Conservation (phyloP, 30 jellyfish, hydroid and myxozoan species). For the Turritopsis dohrnii region DNA sequence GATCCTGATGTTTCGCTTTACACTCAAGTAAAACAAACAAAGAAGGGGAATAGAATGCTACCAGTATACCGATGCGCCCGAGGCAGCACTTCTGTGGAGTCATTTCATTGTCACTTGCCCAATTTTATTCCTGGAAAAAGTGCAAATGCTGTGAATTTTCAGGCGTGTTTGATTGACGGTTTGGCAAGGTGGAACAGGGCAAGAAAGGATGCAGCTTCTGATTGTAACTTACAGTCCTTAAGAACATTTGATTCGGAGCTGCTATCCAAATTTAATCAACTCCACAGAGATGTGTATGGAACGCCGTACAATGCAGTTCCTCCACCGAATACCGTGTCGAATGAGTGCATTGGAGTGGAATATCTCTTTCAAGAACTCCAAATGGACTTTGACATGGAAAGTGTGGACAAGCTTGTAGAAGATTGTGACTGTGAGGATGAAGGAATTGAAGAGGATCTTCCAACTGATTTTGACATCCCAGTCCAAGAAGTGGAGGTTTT, state of each 20-base stretch:
- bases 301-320: neutral
- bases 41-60: slow-evolving; percentile 29
- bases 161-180: slow-evolving; percentile 37
- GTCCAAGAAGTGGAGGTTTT: slow-evolving; percentile 3
- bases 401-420: slow-evolving; percentile 10
- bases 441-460: slow-evolving; percentile 9
- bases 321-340: neutral
- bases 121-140: slow-evolving; percentile 28
- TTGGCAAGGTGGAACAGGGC: slow-evolving; percentile 27
- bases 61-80: slow-evolving; percentile 59
- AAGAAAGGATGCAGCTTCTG: slow-evolving; percentile 29
- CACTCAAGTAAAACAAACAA: slow-evolving; percentile 19
- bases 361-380: slow-evolving; percentile 16
- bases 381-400: neutral
- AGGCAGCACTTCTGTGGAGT: slow-evolving; percentile 40
- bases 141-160: slow-evolving; percentile 45
- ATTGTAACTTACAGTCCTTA: neutral
- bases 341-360: slow-evolving; percentile 40
- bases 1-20: slow-evolving; percentile 48
- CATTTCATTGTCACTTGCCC: slow-evolving; percentile 21
- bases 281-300: neutral
- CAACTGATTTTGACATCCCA: neutral
- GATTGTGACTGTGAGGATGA: slow-evolving; percentile 28
- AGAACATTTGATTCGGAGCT: neutral
- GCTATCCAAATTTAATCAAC: neutral